These are phyloP conservation scores for Drosophila dunni DNA, from an alignment of 1,140 invertebrate species.

Conservation along the genomic window DNA sequence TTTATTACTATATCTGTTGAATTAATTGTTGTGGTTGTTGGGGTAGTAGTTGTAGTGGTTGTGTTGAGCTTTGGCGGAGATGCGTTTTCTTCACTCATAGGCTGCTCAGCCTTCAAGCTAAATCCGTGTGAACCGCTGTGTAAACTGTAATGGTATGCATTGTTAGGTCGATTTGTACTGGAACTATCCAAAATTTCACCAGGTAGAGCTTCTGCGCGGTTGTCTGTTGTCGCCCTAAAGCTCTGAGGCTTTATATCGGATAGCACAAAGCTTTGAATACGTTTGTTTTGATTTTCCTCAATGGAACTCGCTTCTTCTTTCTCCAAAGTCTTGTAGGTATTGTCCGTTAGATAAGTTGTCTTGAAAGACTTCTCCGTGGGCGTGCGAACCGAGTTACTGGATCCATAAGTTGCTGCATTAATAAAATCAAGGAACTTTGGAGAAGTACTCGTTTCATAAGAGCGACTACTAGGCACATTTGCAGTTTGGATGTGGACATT, in stretches of 20 bases:
- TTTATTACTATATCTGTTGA: conserved; percentile 23
- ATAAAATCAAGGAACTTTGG: conserved; percentile 65
- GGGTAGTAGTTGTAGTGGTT: conserved; percentile 24
- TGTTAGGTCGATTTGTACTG: conserved; percentile 50
- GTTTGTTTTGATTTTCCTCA: conserved; percentile 50
- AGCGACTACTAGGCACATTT: conserved; percentile 51
- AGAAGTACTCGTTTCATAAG: conserved; percentile 57
- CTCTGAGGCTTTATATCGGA: conserved; percentile 79
- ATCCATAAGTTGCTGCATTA: conserved; percentile 67
- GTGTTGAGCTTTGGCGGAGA: conserved; percentile 25
- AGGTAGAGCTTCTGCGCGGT: conserved; percentile 4
- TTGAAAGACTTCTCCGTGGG: conserved; percentile 29
- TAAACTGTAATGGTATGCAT: conserved; percentile 67
- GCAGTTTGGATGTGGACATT: conserved; percentile 61
- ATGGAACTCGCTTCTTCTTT: conserved; percentile 10
- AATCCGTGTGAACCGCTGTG: conserved; percentile 68
- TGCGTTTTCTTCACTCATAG: conserved; percentile 12
- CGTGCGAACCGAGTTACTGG: conserved; percentile 52
- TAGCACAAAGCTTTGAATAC: conserved; percentile 70
- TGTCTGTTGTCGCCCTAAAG: conserved; percentile 52
- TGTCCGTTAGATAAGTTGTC: conserved; percentile 18
- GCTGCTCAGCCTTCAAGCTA: conserved; percentile 51
- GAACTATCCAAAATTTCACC: conserved; percentile 33
- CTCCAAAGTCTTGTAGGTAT: conserved; percentile 2
- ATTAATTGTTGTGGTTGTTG: conserved; percentile 19